Evolutionary conservation across 1,140 invertebrate genomes (phyloP).

Genomic region (Pteromalus puparum): DNA sequence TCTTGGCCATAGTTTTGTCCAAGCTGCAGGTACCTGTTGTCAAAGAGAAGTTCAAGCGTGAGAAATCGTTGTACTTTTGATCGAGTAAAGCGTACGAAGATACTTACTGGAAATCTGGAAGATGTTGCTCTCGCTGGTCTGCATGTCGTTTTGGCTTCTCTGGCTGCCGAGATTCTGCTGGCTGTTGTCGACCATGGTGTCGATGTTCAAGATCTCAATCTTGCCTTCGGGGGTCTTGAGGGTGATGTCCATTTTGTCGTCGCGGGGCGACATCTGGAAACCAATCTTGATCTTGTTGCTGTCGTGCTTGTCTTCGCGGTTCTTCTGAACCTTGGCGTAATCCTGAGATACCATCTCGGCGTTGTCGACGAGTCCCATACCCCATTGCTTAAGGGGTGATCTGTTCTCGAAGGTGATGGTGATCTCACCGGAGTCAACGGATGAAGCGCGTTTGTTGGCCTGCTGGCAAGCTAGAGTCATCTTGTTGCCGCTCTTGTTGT

Average conservation of each 20-base stretch:
- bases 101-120: constrained; percentile 18
- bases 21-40: constrained; percentile 78
- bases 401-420: constrained; percentile 52
- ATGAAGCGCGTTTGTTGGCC: constrained; percentile 71
- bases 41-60: no score
- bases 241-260: constrained; percentile 69
- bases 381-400: constrained; percentile 32
- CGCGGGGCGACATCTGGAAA: constrained; percentile 67
- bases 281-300: constrained; percentile 74
- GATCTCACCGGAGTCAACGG: constrained; percentile 68
- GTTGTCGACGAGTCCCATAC: constrained; percentile 51
- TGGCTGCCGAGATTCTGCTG: neutral
- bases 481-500: constrained; percentile 73
- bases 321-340: constrained; percentile 52
- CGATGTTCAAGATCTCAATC: constrained; percentile 55
- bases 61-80: no score
- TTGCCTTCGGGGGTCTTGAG: constrained; percentile 70
- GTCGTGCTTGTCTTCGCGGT: constrained; percentile 56
- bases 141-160: neutral
- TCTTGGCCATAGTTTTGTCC: constrained; percentile 75
- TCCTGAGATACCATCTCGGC: constrained; percentile 50
- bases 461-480: constrained; percentile 76
- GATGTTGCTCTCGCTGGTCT: neutral
- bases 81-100: neutral
- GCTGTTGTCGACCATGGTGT: neutral